Base-by-base conservation (phyloP, 2,113 vertebrate genomes). In the Siniperca chuatsi region DNA sequence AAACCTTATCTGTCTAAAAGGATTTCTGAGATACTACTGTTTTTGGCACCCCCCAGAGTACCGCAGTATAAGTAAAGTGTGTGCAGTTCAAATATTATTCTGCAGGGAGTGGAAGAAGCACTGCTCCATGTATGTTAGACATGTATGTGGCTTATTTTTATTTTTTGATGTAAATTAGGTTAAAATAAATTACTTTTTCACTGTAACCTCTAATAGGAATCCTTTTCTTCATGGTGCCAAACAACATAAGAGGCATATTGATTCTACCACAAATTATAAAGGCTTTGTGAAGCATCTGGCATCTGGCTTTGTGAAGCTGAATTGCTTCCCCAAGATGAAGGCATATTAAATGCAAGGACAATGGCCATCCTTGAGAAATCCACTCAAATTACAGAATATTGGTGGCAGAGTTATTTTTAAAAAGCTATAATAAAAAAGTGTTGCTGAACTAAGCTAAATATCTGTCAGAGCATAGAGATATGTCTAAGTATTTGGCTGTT, bases 1-100 rank as follows among this genome's bases (percentile, higher is more conserved):
- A 82, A 76, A 33, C 48, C 58, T 66, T 75, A 78, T 84, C 68
- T 76, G 61, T 85, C 48, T 82, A 44, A 84, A 87, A 50, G 66
- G 71, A 72, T 88, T 83, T 85, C 60, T 58, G 37, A 75, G 60
- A 64, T 71, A 54, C 37, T 58, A 44, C 57, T 58, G 72, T 75
- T 87, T 46, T 81, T 81, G 65, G 62, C 40, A 68, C 25, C 71
- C 35, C 21, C 4, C 11, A 55, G 54, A 73, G 46, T 13, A 70
- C 62, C n/a, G 16, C 18, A 66, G 21, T 65, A 48, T 8, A 66
- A 69, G 40, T 25, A 75, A 86, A 80, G 29, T 54, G 20, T 77
- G 15, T 40, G 48, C 8, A 58, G 16, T 58, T 78, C 18, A 80
- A 62, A 69, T 52, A 46, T 66, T 54, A 10, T 50, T 57, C 4